Percentiles rank a stretch among this genome's conserved stretches.
These are phyloP conservation scores for Labeo catla DNA, from an alignment of 2,113 vertebrate genomes.

Conservation along the genomic window DNA sequence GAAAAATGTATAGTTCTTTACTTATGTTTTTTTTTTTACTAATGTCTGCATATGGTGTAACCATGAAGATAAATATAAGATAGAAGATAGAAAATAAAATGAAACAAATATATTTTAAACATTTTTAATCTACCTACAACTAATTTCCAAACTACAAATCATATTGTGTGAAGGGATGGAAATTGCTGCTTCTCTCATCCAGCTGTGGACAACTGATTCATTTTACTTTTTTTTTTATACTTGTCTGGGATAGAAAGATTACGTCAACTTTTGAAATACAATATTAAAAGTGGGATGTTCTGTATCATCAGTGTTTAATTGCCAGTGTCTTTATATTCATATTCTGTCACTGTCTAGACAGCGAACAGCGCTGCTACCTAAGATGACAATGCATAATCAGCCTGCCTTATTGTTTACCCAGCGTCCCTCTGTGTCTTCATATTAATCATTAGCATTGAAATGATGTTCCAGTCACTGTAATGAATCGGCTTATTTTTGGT, in stretches of 20 bases:
- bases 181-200: background rate
- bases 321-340: background rate
- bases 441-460: slow-evolving; percentile 47
- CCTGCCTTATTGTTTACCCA: slow-evolving; percentile 37
- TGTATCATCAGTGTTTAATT: slow-evolving; percentile 10
- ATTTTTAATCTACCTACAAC: too few species aligned
- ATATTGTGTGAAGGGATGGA: background rate
- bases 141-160: background rate
- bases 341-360: background rate
- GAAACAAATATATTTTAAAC: too few species aligned
- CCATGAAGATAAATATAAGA: too few species aligned
- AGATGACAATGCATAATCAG: slow-evolving; percentile 27
- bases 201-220: background rate
- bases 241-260: background rate
- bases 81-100: too few species aligned
- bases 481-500: slow-evolving; percentile 44
- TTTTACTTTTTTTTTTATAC: background rate
- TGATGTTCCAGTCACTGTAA: slow-evolving; percentile 32
- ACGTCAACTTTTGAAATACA: background rate
- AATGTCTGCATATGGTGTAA: too few species aligned
- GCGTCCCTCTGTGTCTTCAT: slow-evolving; percentile 40
- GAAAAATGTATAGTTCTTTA: too few species aligned
- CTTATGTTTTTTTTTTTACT: too few species aligned
- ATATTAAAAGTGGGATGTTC: background rate
- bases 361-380: background rate